phyloP scores from a whole-genome alignment of 2,797 vertebrate genomes.

The Oreochromis grahami region DNA sequence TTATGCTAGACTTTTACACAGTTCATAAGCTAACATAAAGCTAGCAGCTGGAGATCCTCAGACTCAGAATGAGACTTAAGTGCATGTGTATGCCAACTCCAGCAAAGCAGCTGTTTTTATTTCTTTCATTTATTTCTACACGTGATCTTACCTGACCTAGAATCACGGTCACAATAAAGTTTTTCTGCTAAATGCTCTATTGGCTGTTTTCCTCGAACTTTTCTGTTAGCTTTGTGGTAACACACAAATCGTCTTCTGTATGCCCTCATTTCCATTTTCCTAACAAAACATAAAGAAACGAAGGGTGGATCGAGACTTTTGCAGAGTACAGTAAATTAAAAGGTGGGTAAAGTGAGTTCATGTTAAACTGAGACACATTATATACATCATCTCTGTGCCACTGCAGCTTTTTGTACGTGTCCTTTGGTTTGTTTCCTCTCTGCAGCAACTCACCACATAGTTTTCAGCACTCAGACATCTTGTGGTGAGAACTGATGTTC shows the following conservation, averaged over 20 bases:
- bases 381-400: not conserved
- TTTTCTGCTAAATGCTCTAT: not conserved
- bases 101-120: not conserved
- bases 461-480: constrained; percentile 19
- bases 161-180: not conserved
- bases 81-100: not conserved
- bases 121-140: not conserved
- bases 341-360: not conserved
- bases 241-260: not conserved
- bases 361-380: not conserved
- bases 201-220: not conserved
- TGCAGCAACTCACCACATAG: not conserved
- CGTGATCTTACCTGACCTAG: not conserved
- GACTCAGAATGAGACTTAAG: not conserved
- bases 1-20: not conserved
- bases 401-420: not conserved
- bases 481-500: constrained; percentile 8
- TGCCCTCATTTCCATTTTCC: not conserved
- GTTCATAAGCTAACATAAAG: not conserved
- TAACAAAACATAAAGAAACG: not conserved
- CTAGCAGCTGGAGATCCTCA: not conserved
- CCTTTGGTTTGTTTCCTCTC: not conserved
- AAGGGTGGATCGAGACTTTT: not conserved
- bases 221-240: not conserved
- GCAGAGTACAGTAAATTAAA: not conserved